Evolutionary conservation across 2,888 invertebrate genomes (phyloP), one percentile per base, ranked within the genome.

Genomic region (Onchidella celtica): DNA sequence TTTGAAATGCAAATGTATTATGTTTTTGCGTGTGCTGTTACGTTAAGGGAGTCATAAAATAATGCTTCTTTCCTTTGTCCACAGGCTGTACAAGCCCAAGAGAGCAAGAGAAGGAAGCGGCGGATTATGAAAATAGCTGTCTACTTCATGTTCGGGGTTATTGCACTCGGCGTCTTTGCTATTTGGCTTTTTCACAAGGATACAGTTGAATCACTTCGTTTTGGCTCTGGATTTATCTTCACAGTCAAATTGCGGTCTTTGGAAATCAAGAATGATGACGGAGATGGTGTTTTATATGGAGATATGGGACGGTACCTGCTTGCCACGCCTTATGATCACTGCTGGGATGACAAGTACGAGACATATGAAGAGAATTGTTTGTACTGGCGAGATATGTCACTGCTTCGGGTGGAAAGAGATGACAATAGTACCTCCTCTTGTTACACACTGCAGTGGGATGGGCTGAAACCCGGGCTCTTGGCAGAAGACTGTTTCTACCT

Each of bases 161-260:
- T 86, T 57, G 84, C 85, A 9, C 68, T 85, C 40, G 85, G 86
- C 11, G 85, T 86, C 2, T 86, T 86, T 38, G 81, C 84, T 59
- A 85, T 86, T 74, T 86, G 86, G 86, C 83, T 86, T 36, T 85
- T 86, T 38, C 85, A 86, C 74, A 86, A 86, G 70, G 86, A 85
- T 36, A 69, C 78, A 21, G 80, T 83, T 6, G 86, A 84, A 38
- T 81, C 84, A 24, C 80, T 86, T n/a, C 79, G 80, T 32, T 82
- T 86, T 63, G 85, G 81, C 57, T 29, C 74, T 9, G 77, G 69
- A 27, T 86, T 86, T 68, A 65, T 83, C 40, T 84, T 86, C 79
- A 85, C 85, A 14, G 85, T 84, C 24, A 86, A 86, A 80, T 78
- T 84, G n/a, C 82, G 85, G 21, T 82, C 85, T 3, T 74, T 86